Percentiles rank a stretch among this genome's conserved stretches.
Conservation (phyloP, 1,140 invertebrate species). For the Melipona quadrifasciata region DNA sequence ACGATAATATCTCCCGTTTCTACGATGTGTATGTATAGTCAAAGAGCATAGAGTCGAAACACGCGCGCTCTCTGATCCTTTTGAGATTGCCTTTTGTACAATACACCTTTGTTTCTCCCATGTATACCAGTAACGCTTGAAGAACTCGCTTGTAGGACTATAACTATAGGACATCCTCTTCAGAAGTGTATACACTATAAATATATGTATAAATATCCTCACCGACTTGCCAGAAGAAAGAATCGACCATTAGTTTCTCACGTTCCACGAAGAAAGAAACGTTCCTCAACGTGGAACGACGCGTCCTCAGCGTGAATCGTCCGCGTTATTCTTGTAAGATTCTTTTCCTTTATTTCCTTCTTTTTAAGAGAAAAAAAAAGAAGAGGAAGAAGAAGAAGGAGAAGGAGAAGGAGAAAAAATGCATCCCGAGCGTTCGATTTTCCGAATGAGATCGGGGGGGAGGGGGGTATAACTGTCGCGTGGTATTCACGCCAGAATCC, state of each 20-base stretch:
- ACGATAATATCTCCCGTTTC: background rate
- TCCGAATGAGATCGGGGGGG: background rate
- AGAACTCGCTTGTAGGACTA: constrained; percentile 4
- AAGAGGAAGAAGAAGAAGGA: no score
- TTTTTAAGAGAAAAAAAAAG: background rate
- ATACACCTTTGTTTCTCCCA: background rate
- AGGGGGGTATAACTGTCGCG: background rate
- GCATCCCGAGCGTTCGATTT: background rate
- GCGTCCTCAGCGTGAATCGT: constrained; percentile 7
- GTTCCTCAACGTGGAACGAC: background rate
- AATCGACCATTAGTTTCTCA: constrained; percentile 5
- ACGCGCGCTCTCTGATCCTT: background rate
- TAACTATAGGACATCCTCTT: constrained; percentile 64
- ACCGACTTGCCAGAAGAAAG: background rate
- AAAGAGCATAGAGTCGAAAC: background rate
- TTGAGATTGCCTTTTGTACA: background rate
- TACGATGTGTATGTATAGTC: background rate
- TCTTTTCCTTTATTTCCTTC: background rate
- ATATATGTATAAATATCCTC: background rate
- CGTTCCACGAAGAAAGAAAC: background rate
- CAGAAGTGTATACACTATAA: constrained; percentile 41
- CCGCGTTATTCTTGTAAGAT: constrained; percentile 11
- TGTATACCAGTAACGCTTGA: background rate
- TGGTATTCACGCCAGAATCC: background rate
- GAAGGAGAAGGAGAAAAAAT: no score